Evolutionary conservation across 2,113 vertebrate genomes (phyloP), one percentile per base, ranked within the genome.

Genomic region (Arothron firmamentum): DNA sequence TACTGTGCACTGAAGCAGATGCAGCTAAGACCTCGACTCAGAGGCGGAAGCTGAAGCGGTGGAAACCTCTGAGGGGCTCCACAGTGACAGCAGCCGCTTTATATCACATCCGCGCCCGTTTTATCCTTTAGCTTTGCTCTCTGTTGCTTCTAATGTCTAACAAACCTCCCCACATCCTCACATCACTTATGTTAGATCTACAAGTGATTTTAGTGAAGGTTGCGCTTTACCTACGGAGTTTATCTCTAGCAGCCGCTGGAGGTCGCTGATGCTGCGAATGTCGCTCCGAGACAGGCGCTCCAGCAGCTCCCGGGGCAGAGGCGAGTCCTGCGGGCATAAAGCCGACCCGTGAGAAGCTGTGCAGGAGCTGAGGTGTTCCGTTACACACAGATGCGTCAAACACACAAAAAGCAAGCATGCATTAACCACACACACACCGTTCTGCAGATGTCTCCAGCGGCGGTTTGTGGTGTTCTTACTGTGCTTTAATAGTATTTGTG

Each of bases 211-310:
- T 38, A 10, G 34, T 38, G 34, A 12, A 12, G 12, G 34, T 38
- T 38, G 88, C 72, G 90, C 91, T 94, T 97, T 97, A 98, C 96
- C 96, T 95, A 95, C 91, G 93, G 93, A 93, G 90, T 97, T 92
- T 90, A 95, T 92, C 88, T 96, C 94, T 86, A 98, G 92, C 87
- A 98, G 92, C 89, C 95, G 94, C 94, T 98, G 95, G 89, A 97
- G 92, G 90, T 96, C 96, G 81, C 94, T 93, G 90, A 97, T 96
- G 92, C 92, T 97, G 89, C 90, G 92, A 86, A 96, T 97, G 77
- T 96, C 94, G 79, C 94, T 97, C 88, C 90, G 91, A 54, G 94
- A 93, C 86, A 97, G 91, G 50, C 92, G 90, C 88, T 97, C 93
- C 66, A 95, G 89, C 62, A 98, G 89, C 90, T 97, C 95, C 83